Percentiles rank a stretch among this genome's conserved stretches.
Evolutionary conservation across 1,140 invertebrate genomes (phyloP).

Genomic region (Leptopilina boulardi): DNA sequence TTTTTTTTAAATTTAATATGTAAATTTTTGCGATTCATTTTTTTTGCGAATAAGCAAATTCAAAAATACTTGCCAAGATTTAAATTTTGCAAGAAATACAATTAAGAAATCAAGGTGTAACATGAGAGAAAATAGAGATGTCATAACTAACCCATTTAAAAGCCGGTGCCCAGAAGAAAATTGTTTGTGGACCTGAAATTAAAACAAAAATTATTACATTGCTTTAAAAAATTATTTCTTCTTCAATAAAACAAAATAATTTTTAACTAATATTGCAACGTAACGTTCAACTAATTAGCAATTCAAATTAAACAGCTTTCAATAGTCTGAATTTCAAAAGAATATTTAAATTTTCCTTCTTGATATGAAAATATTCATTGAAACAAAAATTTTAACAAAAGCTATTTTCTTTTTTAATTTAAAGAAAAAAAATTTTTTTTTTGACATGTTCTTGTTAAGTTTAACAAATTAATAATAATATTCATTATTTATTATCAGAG

Average conservation of each 20-base stretch:
- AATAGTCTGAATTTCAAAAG: background rate
- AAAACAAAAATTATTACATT: slow-evolving; percentile 19
- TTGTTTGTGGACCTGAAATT: slow-evolving; percentile 92
- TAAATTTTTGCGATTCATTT: background rate
- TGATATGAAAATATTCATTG: background rate
- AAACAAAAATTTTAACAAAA: background rate
- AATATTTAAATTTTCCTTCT: background rate
- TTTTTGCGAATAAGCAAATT: background rate
- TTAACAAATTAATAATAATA: no score
- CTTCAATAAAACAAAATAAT: no score
- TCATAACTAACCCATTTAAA: slow-evolving; percentile 93
- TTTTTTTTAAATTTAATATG: background rate
- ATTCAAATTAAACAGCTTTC: background rate
- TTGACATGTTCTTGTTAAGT: no score
- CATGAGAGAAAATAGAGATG: slow-evolving; percentile 45
- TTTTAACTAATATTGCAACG: no score
- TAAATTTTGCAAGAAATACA: slow-evolving; percentile 9
- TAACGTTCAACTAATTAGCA: background rate
- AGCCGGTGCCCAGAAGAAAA: slow-evolving; percentile 96
- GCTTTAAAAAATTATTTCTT: background rate
- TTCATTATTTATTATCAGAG: background rate
- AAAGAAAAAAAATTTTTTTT: no score
- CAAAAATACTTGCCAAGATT: slow-evolving; percentile 1
- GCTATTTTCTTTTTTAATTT: no score
- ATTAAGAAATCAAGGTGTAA: slow-evolving; percentile 22